These are phyloP conservation scores for Notolepis coatsorum DNA, from an alignment of 2,797 vertebrate genomes.

Conservation along the genomic window DNA sequence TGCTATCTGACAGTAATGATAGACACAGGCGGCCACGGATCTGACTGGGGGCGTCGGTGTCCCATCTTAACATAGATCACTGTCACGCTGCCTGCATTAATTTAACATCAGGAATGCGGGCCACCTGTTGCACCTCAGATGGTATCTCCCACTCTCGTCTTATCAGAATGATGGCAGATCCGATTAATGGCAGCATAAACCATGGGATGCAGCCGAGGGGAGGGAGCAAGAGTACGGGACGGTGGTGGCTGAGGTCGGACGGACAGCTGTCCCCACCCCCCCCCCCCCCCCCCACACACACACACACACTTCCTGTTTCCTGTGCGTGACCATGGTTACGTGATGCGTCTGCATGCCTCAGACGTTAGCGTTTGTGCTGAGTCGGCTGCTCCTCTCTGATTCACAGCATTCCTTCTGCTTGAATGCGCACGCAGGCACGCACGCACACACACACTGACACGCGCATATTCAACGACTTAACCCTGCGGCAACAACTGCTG, in stretches of 20 bases:
- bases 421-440: constrained; percentile 3
- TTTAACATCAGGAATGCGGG: constrained; percentile 41
- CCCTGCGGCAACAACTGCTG: constrained; percentile 72
- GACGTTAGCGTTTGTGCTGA: constrained; percentile 68
- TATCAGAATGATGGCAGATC: constrained; percentile 41
- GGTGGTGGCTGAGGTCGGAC: constrained; percentile 17
- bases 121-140: constrained; percentile 60
- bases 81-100: constrained; percentile 20
- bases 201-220: constrained; percentile 12
- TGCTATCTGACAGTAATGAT: constrained; percentile 9
- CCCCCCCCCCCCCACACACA: too few species aligned
- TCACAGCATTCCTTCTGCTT: constrained; percentile 60
- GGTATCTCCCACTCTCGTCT: constrained; percentile 37
- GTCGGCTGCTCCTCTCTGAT: constrained; percentile 62
- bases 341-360: constrained; percentile 67
- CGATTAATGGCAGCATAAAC: constrained; percentile 40
- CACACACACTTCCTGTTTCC: constrained; percentile 75
- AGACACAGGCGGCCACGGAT: background rate
- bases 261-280: constrained; percentile 68
- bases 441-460: background rate
- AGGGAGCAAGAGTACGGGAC: constrained; percentile 11
- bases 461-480: constrained; percentile 16
- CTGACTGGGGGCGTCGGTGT: background rate
- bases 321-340: constrained; percentile 47
- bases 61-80: constrained; percentile 25